Evolutionary conservation across 2,888 invertebrate genomes (phyloP), one percentile per base, ranked within the genome.

Genomic region (Biston betularia): DNA sequence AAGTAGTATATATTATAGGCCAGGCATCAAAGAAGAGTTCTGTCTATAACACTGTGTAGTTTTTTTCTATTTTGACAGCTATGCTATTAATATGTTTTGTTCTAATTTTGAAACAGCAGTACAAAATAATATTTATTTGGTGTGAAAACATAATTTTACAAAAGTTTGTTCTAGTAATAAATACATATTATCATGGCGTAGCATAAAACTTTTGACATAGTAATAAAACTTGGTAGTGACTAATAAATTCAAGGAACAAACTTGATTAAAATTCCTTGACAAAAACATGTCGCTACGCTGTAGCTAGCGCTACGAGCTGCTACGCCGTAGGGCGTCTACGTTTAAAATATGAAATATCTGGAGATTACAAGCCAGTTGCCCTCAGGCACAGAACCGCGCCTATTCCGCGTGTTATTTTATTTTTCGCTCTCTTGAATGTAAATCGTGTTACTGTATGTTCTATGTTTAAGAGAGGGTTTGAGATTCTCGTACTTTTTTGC

Each of bases 391-490:
- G 87, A 89, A 85, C 89, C 87, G 91, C 89, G 91, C 90, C 88
- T 88, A 90, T 86, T 81, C 84, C 85, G 87, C 85, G 87, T 83
- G 89, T 90, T 92, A 92, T 92, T 92, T 92, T 91, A 92, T 93
- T 92, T 90, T 88, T 84, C 89, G 88, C 89, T 87, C 90, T 89
- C 90, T 92, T 92, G 86, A 89, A 86, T 90, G 70, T 75, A 75
- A 77, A 77, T 76, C 71, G 72, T 70, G 75, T 76, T 73, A 73
- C 68, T 72, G 71, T 71, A 53, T 73, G 53, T 68, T 69, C 65
- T 71, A 72, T 76, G 73, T 73, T 65, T 68, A 60, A 60, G 68
- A 71, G 70, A 62, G 33, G 48, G n/a, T 44, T 33, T 0, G 6
- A 42, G 42, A 42, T 42, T 54, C 14, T 42, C 12, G 40, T 8